Percentiles rank a stretch among this genome's conserved stretches.
phyloP scores from a whole-genome alignment of 2,888 invertebrate species.

The Ophioninae sp. region DNA sequence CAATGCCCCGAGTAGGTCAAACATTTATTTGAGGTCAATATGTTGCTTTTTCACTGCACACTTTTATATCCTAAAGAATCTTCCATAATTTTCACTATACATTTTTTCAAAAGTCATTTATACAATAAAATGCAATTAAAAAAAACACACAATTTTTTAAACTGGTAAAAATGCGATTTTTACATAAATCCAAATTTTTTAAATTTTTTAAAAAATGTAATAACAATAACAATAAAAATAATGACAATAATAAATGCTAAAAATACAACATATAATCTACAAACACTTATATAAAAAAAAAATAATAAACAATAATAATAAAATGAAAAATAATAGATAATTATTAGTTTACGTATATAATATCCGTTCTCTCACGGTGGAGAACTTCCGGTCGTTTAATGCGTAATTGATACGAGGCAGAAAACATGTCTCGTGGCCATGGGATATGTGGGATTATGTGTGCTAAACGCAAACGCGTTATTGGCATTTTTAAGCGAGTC shows the following conservation, averaged over 20 bases:
- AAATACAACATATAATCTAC: neutral
- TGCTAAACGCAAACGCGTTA: slow-evolving; percentile 40
- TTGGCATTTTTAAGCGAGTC: slow-evolving; percentile 3
- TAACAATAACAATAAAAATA: neutral
- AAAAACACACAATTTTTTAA: too few species aligned
- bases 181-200: too few species aligned
- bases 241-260: neutral
- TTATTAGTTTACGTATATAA: too few species aligned
- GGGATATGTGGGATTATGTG: slow-evolving; percentile 12
- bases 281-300: neutral
- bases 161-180: too few species aligned
- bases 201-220: neutral
- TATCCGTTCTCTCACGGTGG: neutral
- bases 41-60: too few species aligned
- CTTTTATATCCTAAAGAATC: too few species aligned
- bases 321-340: neutral
- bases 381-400: neutral
- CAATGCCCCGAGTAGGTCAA: too few species aligned
- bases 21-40: too few species aligned
- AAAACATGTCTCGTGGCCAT: neutral
- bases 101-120: too few species aligned
- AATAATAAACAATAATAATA: neutral
- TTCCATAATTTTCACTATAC: too few species aligned
- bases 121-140: too few species aligned
- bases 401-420: neutral